Base-by-base conservation (phyloP, 1,140 invertebrate genomes). In the Hirudo medicinalis region DNA sequence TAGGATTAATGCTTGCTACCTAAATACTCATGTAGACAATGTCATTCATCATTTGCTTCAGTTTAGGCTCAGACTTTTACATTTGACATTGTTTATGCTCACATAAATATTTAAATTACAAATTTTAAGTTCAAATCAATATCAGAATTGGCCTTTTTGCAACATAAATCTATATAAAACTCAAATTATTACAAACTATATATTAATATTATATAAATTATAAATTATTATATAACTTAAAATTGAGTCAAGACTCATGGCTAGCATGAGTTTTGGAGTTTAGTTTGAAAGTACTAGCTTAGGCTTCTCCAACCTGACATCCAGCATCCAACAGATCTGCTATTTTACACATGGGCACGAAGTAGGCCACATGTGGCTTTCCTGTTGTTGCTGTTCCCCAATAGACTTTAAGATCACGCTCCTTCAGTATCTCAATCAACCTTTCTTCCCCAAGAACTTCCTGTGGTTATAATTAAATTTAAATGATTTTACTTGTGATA, bases 311-410 rank as follows among this genome's bases (percentile, higher is more conserved):
- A 15, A 90, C 95, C 85, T 97, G 91, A 83, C 91, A 92, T 22
- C 91, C 94, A 69, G 95, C 94, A 81, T 89, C 88, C 19, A 99
- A 83, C 79, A 99, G 99, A 79, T 99, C 96, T 2, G 91, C 94
- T 78, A 99, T 92, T 84, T 99, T 99, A 0, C 90, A 90, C 89
- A 99, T 97, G 4, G 97, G 95, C 5, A 97, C 93, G 84, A 99
- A 98, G 83, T 99, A 99, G 6, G 92, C 97, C 67, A 99, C 89
- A 85, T 99, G 97, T 69, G 97, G 97, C 76, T 89, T 91, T 1
- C 97, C 97, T 15, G 97, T 99, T 0, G 97, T 97, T 0, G 96
- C 96, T 40, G 96, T 99, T 67, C 97, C 96, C 97, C 97, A 99
- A 82, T 99, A 99, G n/a, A 99, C 76, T 75, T 91, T 95, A 4